Conservation (phyloP, 2,113 vertebrate species). For the Brienomyrus longianalis region DNA sequence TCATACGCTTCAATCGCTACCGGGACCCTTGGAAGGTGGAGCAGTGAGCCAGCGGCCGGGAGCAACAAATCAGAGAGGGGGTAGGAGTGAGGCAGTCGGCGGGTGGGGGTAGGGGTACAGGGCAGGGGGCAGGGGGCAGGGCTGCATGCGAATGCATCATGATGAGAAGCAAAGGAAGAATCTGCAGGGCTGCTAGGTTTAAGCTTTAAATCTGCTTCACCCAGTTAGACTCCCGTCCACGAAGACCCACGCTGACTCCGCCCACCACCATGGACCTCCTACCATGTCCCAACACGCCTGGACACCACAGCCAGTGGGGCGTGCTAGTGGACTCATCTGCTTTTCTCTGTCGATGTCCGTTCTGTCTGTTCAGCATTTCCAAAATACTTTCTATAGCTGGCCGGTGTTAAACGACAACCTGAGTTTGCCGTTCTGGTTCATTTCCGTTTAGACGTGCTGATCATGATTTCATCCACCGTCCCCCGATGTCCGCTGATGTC, state of each 20-base stretch:
- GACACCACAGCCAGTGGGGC: neutral
- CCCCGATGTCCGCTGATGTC: neutral
- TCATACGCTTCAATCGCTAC: slow-evolving; percentile 86
- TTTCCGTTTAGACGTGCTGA: neutral
- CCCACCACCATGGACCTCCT: neutral
- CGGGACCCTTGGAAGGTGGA: slow-evolving; percentile 80
- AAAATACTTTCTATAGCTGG: neutral
- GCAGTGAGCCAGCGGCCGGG: slow-evolving; percentile 30
- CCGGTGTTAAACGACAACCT: neutral
- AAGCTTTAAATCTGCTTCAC: neutral
- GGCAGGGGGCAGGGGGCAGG: neutral
- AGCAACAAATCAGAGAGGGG: neutral
- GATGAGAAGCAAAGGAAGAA: neutral
- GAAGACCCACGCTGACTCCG: neutral
- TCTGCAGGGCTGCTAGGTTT: neutral
- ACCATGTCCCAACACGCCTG: neutral
- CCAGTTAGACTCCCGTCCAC: neutral
- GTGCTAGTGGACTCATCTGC: neutral
- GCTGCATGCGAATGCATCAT: neutral
- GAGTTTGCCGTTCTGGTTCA: neutral
- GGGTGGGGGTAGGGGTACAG: no score
- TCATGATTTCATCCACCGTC: neutral
- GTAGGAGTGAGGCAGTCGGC: neutral
- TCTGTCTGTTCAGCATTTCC: neutral
- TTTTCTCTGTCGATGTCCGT: neutral